Base-by-base conservation (phyloP, 2,797 vertebrate species). In the Acrossocheilus fasciatus region DNA sequence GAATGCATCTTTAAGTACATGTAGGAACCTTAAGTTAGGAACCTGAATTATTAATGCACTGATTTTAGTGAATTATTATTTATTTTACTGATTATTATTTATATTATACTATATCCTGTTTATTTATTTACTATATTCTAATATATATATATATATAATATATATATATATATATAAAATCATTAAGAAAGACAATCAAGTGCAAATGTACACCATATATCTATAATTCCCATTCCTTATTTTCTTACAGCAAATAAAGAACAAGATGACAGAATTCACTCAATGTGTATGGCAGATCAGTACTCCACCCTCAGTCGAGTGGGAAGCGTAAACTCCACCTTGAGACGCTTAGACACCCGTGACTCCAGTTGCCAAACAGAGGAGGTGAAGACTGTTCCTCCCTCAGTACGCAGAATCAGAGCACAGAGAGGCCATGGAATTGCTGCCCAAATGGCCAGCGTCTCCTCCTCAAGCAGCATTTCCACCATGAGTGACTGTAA, bases 391-490 rank as follows among this genome's bases (percentile, higher is more conserved):
- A 92, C 95, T 3, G 92, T 96, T 26, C 95, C 94, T 5, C 95
- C 95, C 1, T 96, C 96, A 0, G 90, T 94, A 81, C 95, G 97
- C 87, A 96, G 95, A 92, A 99, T 99, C 92, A 92, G 97, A 83
- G 97, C 97, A 0, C 97, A 98, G 23, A 96, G 93, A 72, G 97
- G 97, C 36, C 95, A 97, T 8, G 96, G 97, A 41, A 95, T 98
- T 45, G 96, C 97, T 5, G 96, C 96, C 84, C 97, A 98, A 92
- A 97, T 98, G 95, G 95, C 96, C 43, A 96, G 97, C n/a, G 93
- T 98, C 87, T 97, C 96, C 26, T 88, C 88, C 45, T 96, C 96
- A n/a, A 95, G 96, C 86, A 96, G 95, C 84, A 95, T 96, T 91
- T 95, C 92, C 0, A 92, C 93, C 87, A 92, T 95, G 89, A 96